A percentile compares a stretch with the other conserved stretches of the same genome.
These are phyloP conservation scores for Epinotia bilunana DNA, from an alignment of 2,888 invertebrate genomes.

Conservation along the genomic window DNA sequence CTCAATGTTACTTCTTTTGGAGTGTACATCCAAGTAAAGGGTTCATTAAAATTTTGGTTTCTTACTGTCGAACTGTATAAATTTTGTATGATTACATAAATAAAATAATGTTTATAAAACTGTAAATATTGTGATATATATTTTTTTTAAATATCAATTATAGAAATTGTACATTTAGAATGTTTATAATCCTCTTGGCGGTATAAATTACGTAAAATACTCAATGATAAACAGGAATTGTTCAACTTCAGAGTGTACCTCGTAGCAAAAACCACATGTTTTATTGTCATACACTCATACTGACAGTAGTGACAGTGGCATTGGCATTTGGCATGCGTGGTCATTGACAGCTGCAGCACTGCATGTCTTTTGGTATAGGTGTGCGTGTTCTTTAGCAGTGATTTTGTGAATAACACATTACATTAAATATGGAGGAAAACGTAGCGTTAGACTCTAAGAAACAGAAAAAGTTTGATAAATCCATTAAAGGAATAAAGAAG, in stretches of 20 bases:
- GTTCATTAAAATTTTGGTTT: no score
- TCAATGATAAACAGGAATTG: not conserved
- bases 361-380: not conserved
- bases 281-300: no score
- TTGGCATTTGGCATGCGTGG: no score
- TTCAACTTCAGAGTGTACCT: not conserved
- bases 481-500: constrained; percentile 82
- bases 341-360: not conserved
- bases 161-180: not conserved
- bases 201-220: not conserved
- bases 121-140: not conserved
- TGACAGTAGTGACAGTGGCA: no score
- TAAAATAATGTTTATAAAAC: no score
- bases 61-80: no score
- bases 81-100: no score
- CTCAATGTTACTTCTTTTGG: not conserved
- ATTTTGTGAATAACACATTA: constrained; percentile 14
- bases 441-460: constrained; percentile 80
- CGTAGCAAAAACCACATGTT: not conserved
- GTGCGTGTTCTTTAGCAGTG: not conserved
- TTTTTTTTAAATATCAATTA: not conserved
- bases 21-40: not conserved
- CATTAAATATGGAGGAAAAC: constrained; percentile 73
- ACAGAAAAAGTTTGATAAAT: constrained; percentile 82
- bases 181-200: not conserved